Conservation (phyloP, 2,888 invertebrate genomes). For the Caenorhabditis sp. region DNA sequence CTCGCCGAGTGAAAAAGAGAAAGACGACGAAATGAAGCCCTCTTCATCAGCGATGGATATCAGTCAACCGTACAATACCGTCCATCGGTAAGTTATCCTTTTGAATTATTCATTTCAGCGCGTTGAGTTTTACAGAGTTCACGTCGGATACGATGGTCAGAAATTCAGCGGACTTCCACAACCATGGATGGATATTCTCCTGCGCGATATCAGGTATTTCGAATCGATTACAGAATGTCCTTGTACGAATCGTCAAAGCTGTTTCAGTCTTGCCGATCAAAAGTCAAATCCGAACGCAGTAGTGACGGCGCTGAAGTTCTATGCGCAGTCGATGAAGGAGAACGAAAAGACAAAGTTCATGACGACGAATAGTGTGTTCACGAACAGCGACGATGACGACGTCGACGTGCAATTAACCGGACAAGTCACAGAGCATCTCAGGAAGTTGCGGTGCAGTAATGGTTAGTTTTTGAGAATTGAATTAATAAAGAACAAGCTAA, state of each 20-base stretch:
- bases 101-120: not conserved
- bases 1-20: constrained; percentile 65
- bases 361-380: constrained; percentile 71
- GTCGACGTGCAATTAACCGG: constrained; percentile 68
- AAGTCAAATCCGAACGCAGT: constrained; percentile 87
- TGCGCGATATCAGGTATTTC: constrained; percentile 74
- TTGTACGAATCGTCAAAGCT: constrained; percentile 6
- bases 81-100: constrained; percentile 60
- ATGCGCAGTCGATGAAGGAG: constrained; percentile 82
- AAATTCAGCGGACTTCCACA: constrained; percentile 78
- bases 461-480: constrained; percentile 18
- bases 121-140: constrained; percentile 60
- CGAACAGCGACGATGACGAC: constrained; percentile 64
- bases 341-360: constrained; percentile 75
- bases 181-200: constrained; percentile 77
- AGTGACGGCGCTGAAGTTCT: constrained; percentile 91
- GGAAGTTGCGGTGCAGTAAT: constrained; percentile 56
- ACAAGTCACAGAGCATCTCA: constrained; percentile 67
- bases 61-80: constrained; percentile 76
- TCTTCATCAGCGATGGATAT: constrained; percentile 71
- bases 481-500: too few relatives aligned
- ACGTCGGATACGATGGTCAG: constrained; percentile 77
- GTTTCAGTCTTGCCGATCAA: constrained; percentile 81
- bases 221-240: not conserved
- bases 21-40: constrained; percentile 58